Evolutionary conservation across 2,888 invertebrate species (phyloP).

Genomic region (Brenthis daphne): DNA sequence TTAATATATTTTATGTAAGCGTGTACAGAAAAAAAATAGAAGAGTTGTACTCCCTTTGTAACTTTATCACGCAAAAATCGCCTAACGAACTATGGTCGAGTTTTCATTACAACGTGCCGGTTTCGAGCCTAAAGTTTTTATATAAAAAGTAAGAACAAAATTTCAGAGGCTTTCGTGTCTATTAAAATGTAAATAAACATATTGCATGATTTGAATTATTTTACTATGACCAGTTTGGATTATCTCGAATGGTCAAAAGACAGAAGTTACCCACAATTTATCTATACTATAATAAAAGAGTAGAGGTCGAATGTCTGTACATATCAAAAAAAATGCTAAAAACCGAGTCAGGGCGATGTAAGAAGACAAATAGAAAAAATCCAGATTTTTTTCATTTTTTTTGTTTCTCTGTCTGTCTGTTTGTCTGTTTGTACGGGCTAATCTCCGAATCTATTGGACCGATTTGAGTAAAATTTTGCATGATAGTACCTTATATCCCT

Average conservation of each 20-base stretch:
- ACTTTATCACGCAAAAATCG: conserved; percentile 26
- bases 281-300: too few species aligned
- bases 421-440: too few species aligned
- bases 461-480: too few species aligned
- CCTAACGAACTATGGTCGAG: conserved; percentile 25
- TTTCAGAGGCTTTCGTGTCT: not conserved
- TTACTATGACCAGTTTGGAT: not conserved
- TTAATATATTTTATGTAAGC: conserved; percentile 4
- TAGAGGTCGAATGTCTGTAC: too few species aligned
- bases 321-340: too few species aligned
- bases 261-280: too few species aligned
- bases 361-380: too few species aligned
- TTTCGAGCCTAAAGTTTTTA: conserved; percentile 12
- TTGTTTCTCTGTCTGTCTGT: too few species aligned
- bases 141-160: not conserved
- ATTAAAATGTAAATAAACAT: not conserved
- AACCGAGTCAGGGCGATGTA: too few species aligned
- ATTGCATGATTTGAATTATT: not conserved
- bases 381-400: too few species aligned
- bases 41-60: conserved; percentile 28
- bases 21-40: conserved; percentile 2
- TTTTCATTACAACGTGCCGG: conserved; percentile 21
- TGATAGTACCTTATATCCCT: too few species aligned
- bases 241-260: not conserved
- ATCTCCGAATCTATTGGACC: too few species aligned